Conservation (phyloP, 2,113 vertebrate genomes). For the Actinemys pallida region DNA sequence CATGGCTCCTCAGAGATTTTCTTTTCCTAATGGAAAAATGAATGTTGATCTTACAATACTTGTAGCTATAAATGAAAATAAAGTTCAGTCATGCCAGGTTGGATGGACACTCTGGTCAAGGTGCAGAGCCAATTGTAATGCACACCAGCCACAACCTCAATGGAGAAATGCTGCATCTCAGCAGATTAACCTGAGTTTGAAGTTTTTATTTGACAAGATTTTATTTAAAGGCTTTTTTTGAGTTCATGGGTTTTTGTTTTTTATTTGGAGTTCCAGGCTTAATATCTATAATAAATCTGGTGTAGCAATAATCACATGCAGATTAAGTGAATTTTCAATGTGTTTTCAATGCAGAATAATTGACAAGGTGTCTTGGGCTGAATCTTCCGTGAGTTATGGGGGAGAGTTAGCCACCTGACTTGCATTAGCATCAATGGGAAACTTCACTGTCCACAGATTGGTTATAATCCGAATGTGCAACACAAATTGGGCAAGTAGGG, state of each 20-base stretch:
- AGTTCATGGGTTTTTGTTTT: constrained; percentile 14
- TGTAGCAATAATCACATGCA: constrained; percentile 38
- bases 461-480: neutral
- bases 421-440: constrained; percentile 37
- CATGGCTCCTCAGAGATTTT: neutral
- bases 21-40: neutral
- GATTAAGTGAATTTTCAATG: constrained; percentile 50
- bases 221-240: constrained; percentile 39
- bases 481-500: neutral
- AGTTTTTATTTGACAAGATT: constrained; percentile 53
- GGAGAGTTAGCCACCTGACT: constrained; percentile 55
- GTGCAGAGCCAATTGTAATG: constrained; percentile 35
- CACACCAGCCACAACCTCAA: neutral
- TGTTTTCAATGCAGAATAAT: constrained; percentile 60
- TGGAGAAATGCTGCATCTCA: constrained; percentile 8
- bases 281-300: constrained; percentile 2
- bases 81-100: neutral
- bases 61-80: neutral
- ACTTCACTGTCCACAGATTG: neutral
- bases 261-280: constrained; percentile 10
- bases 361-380: constrained; percentile 47
- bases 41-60: neutral
- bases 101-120: neutral
- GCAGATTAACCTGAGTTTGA: constrained; percentile 48
- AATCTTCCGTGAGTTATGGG: constrained; percentile 41